These are phyloP conservation scores for Orthosia incerta DNA, from an alignment of 2,888 invertebrate genomes.

Conservation along the genomic window DNA sequence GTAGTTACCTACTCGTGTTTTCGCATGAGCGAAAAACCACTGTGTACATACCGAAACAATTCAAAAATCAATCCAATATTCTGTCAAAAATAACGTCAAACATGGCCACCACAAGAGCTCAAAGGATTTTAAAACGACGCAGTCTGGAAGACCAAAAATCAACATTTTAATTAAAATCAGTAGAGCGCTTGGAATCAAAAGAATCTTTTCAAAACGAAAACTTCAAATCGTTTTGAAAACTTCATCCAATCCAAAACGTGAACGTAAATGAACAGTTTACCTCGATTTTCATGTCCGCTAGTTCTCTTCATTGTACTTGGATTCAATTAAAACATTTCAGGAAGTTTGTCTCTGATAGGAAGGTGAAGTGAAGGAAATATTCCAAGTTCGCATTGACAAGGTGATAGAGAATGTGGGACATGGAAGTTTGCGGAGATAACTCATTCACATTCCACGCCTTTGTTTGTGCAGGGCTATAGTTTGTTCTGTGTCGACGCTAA, in stretches of 20 bases:
- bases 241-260: slow-evolving; percentile 49
- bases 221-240: slow-evolving; percentile 58
- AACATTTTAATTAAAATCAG: slow-evolving; percentile 48
- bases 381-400: slow-evolving; percentile 69
- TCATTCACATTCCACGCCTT: slow-evolving; percentile 69
- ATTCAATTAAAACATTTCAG: slow-evolving; percentile 71
- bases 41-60: neutral
- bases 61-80: slow-evolving; percentile 4
- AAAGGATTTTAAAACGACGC: neutral
- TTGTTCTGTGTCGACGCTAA: slow-evolving; percentile 60
- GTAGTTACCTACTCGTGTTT: too few species aligned
- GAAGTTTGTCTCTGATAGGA: slow-evolving; percentile 63
- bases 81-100: neutral
- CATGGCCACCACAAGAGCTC: neutral
- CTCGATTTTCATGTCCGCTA: slow-evolving; percentile 49
- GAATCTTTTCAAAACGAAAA: slow-evolving; percentile 53
- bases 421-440: slow-evolving; percentile 69
- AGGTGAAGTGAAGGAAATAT: slow-evolving; percentile 66
- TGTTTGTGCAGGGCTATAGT: slow-evolving; percentile 66
- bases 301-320: slow-evolving; percentile 61
- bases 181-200: slow-evolving; percentile 34
- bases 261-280: slow-evolving; percentile 57
- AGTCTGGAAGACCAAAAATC: slow-evolving; percentile 13
- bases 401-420: slow-evolving; percentile 63
- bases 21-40: neutral